Conservation (phyloP, 2,113 vertebrate species). For the Hemicordylus capensis region DNA sequence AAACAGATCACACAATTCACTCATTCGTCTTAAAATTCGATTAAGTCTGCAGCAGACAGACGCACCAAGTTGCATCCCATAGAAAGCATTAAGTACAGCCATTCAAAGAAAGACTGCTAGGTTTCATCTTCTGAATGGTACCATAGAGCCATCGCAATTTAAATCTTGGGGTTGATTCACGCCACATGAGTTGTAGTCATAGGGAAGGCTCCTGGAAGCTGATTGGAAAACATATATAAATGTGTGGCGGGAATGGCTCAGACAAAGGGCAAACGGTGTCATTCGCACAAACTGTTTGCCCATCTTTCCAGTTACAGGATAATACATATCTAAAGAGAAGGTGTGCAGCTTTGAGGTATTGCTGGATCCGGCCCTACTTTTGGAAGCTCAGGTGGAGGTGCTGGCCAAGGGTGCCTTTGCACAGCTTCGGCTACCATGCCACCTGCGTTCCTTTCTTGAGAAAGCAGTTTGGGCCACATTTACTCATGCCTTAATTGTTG, state of each 20-base stretch:
- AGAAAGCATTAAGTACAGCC: neutral
- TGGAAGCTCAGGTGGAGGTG: too few species aligned
- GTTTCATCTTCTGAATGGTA: too few species aligned
- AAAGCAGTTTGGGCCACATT: too few species aligned
- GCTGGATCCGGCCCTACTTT: too few species aligned
- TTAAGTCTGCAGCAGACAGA: neutral
- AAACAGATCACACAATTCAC: too few species aligned
- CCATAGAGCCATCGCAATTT: neutral
- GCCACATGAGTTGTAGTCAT: neutral
- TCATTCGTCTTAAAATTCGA: too few species aligned
- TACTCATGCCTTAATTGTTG: too few species aligned
- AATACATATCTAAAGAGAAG: neutral
- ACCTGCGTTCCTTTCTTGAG: too few species aligned
- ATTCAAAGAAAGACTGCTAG: too few species aligned
- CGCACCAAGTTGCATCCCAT: too few species aligned
- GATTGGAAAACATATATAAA: neutral
- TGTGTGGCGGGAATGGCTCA: neutral
- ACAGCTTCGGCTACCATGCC: too few species aligned
- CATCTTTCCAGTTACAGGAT: neutral
- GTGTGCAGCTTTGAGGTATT: neutral
- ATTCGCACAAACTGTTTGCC: neutral
- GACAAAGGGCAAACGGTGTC: neutral
- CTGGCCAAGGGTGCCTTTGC: too few species aligned
- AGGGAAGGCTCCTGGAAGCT: neutral
- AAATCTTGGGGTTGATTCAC: neutral